These are phyloP conservation scores for Trinectes maculatus DNA, from an alignment of 2,113 vertebrate genomes.

Conservation along the genomic window DNA sequence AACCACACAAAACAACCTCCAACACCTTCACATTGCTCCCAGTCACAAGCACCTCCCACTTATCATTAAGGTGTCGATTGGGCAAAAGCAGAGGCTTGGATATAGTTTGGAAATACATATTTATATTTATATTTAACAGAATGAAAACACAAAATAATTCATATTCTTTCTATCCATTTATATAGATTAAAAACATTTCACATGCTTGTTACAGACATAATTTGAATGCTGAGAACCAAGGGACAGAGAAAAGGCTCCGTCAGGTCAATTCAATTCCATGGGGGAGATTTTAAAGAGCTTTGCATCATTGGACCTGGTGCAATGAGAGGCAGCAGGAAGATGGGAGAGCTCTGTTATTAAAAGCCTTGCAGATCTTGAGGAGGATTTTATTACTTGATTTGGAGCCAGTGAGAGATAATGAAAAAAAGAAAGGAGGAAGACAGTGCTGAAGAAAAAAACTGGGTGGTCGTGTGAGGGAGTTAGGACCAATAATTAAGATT, in stretches of 20 bases:
- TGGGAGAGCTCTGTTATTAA: slow-evolving; percentile 10
- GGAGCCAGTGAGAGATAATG: slow-evolving; percentile 1
- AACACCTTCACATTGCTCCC: slow-evolving; percentile 53
- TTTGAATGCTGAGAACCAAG: no score
- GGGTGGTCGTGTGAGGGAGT: no score
- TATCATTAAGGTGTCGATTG: background rate
- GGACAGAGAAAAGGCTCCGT: background rate
- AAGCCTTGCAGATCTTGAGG: slow-evolving; percentile 2
- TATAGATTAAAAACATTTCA: no score
- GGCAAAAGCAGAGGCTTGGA: background rate
- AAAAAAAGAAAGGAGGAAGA: background rate
- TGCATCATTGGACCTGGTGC: slow-evolving; percentile 3
- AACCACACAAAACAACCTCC: slow-evolving; percentile 45
- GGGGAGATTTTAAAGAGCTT: slow-evolving; percentile 6
- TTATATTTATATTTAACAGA: background rate
- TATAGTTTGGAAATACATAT: background rate
- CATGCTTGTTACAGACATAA: no score
- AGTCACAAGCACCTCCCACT: slow-evolving; percentile 42
- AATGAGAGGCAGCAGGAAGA: background rate
- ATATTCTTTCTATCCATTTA: no score
- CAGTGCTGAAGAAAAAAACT: background rate
- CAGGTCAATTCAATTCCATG: background rate
- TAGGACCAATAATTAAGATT: background rate
- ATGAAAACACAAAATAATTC: background rate
- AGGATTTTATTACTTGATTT: slow-evolving; percentile 20